Conservation (phyloP, 2,113 vertebrate species). For the Anguilla japonica region DNA sequence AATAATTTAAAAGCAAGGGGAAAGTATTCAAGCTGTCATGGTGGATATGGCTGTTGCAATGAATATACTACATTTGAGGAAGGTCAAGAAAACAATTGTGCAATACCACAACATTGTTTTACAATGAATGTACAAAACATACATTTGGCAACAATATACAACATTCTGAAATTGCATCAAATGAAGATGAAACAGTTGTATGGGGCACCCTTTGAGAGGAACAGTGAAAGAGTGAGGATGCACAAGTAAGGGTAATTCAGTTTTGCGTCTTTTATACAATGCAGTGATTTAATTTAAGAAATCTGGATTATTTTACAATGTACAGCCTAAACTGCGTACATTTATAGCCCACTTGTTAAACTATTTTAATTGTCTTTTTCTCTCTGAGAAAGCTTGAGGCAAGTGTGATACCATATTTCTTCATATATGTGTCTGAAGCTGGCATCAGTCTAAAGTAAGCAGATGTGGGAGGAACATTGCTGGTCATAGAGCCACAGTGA, state of each 20-base stretch:
- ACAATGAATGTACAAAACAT: not conserved
- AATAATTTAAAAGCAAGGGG: not conserved
- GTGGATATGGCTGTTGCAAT: not conserved
- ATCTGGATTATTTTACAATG: too few species aligned
- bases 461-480: not conserved
- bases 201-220: not conserved
- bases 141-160: not conserved
- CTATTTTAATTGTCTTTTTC: not conserved
- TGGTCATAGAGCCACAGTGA: not conserved
- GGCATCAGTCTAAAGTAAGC: slow-evolving; percentile 4
- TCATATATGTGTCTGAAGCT: slow-evolving; percentile 14
- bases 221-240: slow-evolving; percentile 9
- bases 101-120: not conserved
- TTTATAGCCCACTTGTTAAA: not conserved
- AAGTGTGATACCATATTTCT: slow-evolving; percentile 11
- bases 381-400: slow-evolving; percentile 1
- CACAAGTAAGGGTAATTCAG: slow-evolving; percentile 12
- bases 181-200: not conserved
- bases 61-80: not conserved
- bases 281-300: too few species aligned
- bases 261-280: too few species aligned
- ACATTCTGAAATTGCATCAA: not conserved
- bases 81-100: not conserved
- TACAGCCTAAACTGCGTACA: too few species aligned
- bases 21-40: not conserved